phyloP scores from a whole-genome alignment of 2,888 invertebrate species.

The Cerceris rybyensis region DNA sequence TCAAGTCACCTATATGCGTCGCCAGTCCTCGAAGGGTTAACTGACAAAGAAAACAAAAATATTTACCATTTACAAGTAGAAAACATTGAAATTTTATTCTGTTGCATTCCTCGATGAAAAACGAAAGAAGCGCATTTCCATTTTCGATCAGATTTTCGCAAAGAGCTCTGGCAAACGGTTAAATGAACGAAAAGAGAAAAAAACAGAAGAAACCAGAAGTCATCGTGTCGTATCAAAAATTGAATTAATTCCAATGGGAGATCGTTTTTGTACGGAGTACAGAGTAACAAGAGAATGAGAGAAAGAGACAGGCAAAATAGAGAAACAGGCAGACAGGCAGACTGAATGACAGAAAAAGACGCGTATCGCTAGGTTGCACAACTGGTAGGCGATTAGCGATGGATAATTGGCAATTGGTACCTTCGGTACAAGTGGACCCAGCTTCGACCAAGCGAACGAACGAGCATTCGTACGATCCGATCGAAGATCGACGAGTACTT shows the following conservation, averaged over 20 bases:
- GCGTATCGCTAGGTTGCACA: conserved; percentile 32
- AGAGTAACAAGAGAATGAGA: not conserved
- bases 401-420: conserved; percentile 50
- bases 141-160: no score
- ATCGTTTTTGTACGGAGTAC: conserved; percentile 6
- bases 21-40: no score
- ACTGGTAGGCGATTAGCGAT: conserved; percentile 42
- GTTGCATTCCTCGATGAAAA: no score
- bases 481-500: conserved; percentile 16
- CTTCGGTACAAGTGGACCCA: conserved; percentile 32
- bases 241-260: not conserved
- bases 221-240: not conserved
- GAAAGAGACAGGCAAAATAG: conserved; percentile 1
- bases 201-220: conserved; percentile 5
- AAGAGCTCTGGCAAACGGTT: not conserved
- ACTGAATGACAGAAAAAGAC: conserved; percentile 16
- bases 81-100: no score
- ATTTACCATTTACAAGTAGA: no score
- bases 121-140: no score
- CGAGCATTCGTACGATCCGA: conserved; percentile 4
- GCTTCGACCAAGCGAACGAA: conserved; percentile 8
- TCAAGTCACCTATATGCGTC: no score
- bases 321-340: not conserved
- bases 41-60: no score
- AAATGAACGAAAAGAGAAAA: not conserved